phyloP scores from a whole-genome alignment of 2,797 vertebrate genomes.

The Ispidina picta region DNA sequence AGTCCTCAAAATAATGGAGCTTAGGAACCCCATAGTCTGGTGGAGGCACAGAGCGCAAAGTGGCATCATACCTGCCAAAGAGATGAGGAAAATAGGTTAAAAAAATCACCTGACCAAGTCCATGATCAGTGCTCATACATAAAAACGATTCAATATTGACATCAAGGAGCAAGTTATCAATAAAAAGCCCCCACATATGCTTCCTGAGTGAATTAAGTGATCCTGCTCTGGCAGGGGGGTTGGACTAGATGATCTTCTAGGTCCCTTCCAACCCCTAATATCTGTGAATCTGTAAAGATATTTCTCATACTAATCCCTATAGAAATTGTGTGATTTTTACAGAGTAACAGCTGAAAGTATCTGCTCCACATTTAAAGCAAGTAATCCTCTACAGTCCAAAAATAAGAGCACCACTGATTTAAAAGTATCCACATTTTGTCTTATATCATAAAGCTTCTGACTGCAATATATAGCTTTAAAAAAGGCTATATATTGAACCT shows the following conservation, averaged over 20 bases:
- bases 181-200: neutral
- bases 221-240: no score
- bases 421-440: neutral
- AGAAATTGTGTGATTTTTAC: neutral
- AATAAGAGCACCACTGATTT: neutral
- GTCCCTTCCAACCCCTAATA: no score
- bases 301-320: neutral
- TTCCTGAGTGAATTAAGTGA: neutral
- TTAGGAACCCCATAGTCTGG: constrained; percentile 87
- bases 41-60: constrained; percentile 85
- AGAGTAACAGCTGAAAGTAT: neutral
- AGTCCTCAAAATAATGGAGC: constrained; percentile 95
- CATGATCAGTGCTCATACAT: neutral
- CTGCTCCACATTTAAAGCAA: neutral
- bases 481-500: neutral
- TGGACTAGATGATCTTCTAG: no score
- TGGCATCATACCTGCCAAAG: constrained; percentile 89
- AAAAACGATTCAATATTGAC: fast-evolving
- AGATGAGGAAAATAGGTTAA: neutral
- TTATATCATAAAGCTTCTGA: neutral
- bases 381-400: neutral
- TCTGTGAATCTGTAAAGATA: neutral
- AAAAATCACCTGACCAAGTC: neutral
- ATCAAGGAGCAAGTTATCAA: neutral
- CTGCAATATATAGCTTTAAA: neutral